A percentile compares a stretch with the other conserved stretches of the same genome.
phyloP scores from a whole-genome alignment of 2,888 invertebrate genomes.

The Meandrusa payeni region DNA sequence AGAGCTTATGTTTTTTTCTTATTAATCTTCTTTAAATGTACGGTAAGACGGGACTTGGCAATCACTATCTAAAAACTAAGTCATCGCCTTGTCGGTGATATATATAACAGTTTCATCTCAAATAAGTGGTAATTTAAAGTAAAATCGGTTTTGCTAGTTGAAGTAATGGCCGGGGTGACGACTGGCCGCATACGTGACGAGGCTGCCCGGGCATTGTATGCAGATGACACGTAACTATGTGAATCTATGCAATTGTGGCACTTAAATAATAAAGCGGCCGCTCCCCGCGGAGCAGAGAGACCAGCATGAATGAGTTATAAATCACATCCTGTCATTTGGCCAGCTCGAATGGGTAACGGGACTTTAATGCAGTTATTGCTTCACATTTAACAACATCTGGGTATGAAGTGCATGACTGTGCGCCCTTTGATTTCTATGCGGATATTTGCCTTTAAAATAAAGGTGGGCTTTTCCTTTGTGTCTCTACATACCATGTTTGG shows the following conservation, averaged over 20 bases:
- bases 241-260: slow-evolving; percentile 26
- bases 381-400: slow-evolving; percentile 24
- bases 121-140: not conserved
- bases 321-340: slow-evolving; percentile 35
- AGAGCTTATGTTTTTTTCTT: too few species aligned
- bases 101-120: too few species aligned
- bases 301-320: slow-evolving; percentile 39
- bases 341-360: slow-evolving; percentile 33
- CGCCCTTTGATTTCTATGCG: slow-evolving; percentile 29
- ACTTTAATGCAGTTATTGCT: slow-evolving; percentile 28
- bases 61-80: too few species aligned
- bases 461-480: slow-evolving; percentile 2
- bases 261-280: slow-evolving; percentile 25
- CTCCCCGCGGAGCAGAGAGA: slow-evolving; percentile 25
- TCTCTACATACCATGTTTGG: slow-evolving; percentile 7
- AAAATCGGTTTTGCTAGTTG: not conserved
- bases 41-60: too few species aligned
- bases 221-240: slow-evolving; percentile 22
- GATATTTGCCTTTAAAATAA: slow-evolving; percentile 23
- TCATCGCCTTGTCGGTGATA: too few species aligned
- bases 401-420: slow-evolving; percentile 17
- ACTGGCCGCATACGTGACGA: slow-evolving; percentile 7
- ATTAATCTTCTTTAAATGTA: too few species aligned
- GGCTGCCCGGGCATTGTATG: slow-evolving; percentile 17
- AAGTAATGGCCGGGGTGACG: too few species aligned